Base-by-base conservation (phyloP, 2,888 invertebrate genomes). In the Sinopyrophorus schimmeli region DNA sequence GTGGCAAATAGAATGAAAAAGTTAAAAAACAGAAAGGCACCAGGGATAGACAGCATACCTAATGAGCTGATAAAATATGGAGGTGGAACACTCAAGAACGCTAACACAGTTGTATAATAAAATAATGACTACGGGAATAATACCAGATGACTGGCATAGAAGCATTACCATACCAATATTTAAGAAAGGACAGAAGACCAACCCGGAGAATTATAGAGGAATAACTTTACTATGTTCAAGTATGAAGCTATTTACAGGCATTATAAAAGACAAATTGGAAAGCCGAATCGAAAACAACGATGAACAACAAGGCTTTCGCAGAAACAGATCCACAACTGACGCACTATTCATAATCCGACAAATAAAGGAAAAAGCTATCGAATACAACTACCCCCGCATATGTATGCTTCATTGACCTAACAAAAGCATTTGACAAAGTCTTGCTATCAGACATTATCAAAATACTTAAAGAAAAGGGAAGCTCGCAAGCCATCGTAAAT, bases 101-200 rank as follows among this genome's bases (percentile, higher is more conserved):
- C 11, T 27, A 27, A 4, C n/a, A 32, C 11, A 32, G 12, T 12
- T 27, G 20, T 32, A 18, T n/a, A 32, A 32, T 32, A 32, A 32
- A 32, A 11, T 32, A 32, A 17, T 20, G 5, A 11, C 9, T n/a
- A 9, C 5, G n/a, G 31, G 9, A 31, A 6, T 3, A 4, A 31
- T 10, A 10, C 27, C 27, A 27, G 10, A 27, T 12, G 11, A 27
- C 9, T 27, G 9, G 27, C 2, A 27, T 6, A 10, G 11, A 7
- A 27, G 27, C 11, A 27, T 27, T 9, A 27, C 12, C 12, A 10
- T 27, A 10, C 27, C 27, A 3, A 27, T 27, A n/a, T n/a, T n/a
- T n/a, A n/a, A n/a, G n/a, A n/a, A n/a, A n/a, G n/a, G n/a, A n/a
- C n/a, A n/a, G n/a, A n/a, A n/a, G n/a, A n/a, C n/a, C n/a, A n/a